Evolutionary conservation across 2,888 invertebrate species (phyloP).

Genomic region (Eutolmus rufibarbis): DNA sequence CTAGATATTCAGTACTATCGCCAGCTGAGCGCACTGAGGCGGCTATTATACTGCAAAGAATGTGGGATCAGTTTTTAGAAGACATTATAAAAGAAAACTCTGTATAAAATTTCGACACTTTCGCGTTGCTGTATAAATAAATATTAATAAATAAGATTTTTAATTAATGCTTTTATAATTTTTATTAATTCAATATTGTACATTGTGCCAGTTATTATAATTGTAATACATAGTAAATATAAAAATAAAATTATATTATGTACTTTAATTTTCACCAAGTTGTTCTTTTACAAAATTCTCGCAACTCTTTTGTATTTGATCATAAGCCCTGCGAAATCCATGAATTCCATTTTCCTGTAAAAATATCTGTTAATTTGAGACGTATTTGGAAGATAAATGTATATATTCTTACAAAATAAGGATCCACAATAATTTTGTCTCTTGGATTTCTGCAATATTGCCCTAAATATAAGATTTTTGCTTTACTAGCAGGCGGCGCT

Average conservation of each 20-base stretch:
- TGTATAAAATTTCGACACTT: background rate
- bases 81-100: constrained; percentile 39
- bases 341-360: constrained; percentile 54
- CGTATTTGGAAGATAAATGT: background rate
- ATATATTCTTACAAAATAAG: constrained; percentile 79
- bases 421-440: constrained; percentile 82
- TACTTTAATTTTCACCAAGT: background rate
- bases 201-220: background rate
- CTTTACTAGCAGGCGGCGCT: constrained; percentile 70
- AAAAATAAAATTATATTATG: background rate
- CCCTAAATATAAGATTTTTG: constrained; percentile 80
- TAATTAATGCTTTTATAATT: too few relatives aligned
- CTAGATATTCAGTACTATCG: constrained; percentile 54
- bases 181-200: too few relatives aligned
- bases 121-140: background rate
- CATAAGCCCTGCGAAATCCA: constrained; percentile 54
- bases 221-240: background rate
- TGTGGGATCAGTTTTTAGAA: constrained; percentile 56
- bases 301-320: constrained; percentile 54
- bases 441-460: constrained; percentile 77
- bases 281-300: constrained; percentile 52
- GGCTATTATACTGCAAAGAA: constrained; percentile 51
- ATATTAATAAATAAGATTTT: background rate
- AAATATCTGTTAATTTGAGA: constrained; percentile 1
- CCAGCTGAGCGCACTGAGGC: constrained; percentile 52